These are phyloP conservation scores for Pristis pectinata DNA, from an alignment of 2,797 vertebrate species.

Conservation along the genomic window DNA sequence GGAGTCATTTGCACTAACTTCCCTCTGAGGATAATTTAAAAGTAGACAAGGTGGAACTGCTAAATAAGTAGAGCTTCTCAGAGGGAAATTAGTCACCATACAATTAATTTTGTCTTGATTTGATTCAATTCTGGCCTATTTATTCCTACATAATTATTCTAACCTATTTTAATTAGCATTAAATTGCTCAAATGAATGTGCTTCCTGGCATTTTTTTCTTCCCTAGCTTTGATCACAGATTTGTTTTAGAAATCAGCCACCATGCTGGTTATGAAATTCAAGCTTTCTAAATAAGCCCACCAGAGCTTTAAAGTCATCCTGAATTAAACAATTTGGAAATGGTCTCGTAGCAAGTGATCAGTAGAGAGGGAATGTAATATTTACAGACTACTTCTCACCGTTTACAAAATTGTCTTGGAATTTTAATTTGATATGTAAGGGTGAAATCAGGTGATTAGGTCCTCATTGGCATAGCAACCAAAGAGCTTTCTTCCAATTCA, in stretches of 20 bases:
- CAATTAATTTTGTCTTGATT: conserved; percentile 22
- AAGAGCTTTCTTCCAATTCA: too few species aligned
- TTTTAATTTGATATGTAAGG: too few species aligned
- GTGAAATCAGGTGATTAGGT: too few species aligned
- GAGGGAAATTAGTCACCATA: background rate
- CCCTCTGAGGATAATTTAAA: background rate
- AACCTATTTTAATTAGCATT: conserved; percentile 6
- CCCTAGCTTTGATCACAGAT: background rate
- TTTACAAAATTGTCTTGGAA: too few species aligned
- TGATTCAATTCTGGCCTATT: background rate
- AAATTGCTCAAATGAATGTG: background rate
- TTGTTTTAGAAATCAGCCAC: background rate
- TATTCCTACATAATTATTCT: conserved; percentile 7
- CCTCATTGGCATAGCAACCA: too few species aligned
- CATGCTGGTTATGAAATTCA: background rate
- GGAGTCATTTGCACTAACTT: background rate
- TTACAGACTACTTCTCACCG: too few species aligned
- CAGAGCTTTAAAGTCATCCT: background rate
- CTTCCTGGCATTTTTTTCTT: background rate
- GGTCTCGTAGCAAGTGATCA: too few species aligned
- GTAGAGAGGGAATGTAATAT: too few species aligned
- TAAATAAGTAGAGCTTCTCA: background rate
- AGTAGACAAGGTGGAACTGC: background rate
- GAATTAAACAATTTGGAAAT: background rate
- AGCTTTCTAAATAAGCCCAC: background rate